Percentiles rank a stretch among this genome's conserved stretches.
phyloP scores from a whole-genome alignment of 2,888 invertebrate genomes.

The Netelia virgata region DNA sequence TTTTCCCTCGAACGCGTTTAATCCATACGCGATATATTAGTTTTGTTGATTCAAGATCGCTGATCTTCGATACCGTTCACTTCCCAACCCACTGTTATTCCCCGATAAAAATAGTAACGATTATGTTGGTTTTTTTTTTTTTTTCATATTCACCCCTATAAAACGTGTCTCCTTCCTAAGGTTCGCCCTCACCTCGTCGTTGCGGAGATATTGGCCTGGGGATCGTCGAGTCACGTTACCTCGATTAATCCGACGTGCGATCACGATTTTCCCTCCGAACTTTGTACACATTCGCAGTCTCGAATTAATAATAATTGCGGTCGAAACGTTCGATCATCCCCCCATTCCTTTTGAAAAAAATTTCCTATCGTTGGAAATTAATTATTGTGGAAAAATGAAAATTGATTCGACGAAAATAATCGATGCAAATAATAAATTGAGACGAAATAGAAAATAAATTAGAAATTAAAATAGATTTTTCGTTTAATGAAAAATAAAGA shows the following conservation, averaged over 20 bases:
- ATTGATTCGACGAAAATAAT: background rate
- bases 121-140: background rate
- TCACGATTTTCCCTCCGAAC: background rate
- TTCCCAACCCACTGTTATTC: background rate
- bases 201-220: constrained; percentile 11
- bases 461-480: too few species aligned
- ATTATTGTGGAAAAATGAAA: too few species aligned
- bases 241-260: constrained; percentile 26
- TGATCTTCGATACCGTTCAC: constrained; percentile 25
- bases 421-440: too few species aligned
- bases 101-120: constrained; percentile 35
- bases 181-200: constrained; percentile 24
- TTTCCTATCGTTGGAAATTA: too few species aligned
- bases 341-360: too few species aligned
- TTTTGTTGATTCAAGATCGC: constrained; percentile 46
- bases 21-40: constrained; percentile 24
- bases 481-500: too few species aligned
- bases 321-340: too few species aligned
- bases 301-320: background rate
- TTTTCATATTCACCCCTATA: background rate
- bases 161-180: background rate
- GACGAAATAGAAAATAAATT: too few species aligned
- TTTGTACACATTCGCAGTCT: background rate
- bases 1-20: background rate
- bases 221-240: constrained; percentile 35